Evolutionary conservation across 2,888 invertebrate species (phyloP).

Genomic region (Melanostoma mellinum): DNA sequence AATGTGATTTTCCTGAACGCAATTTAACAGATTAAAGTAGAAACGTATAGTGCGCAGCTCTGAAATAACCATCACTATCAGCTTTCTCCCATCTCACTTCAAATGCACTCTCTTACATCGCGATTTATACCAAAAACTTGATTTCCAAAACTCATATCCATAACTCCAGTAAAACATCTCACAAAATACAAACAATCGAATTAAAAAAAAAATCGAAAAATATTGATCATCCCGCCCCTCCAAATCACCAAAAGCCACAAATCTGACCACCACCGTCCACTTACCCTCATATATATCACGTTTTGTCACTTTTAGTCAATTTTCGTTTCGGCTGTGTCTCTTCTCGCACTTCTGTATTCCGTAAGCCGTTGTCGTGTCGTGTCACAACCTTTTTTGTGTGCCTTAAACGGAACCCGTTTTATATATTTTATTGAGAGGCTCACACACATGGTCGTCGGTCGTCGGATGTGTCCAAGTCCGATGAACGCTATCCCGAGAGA

Average conservation of each 20-base stretch:
- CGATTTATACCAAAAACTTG: no score
- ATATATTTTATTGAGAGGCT: constrained; percentile 38
- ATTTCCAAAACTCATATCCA: neutral
- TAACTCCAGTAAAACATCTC: neutral
- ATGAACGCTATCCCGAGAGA: neutral
- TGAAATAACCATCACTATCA: no score
- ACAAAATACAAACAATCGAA: neutral
- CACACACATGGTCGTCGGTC: constrained; percentile 46
- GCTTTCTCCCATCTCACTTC: no score
- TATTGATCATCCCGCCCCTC: constrained; percentile 52
- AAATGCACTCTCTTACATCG: no score
- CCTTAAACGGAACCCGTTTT: constrained; percentile 54
- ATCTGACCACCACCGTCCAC: constrained; percentile 53
- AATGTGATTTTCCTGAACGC: no score
- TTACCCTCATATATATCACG: constrained; percentile 67
- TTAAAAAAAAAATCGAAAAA: constrained; percentile 44
- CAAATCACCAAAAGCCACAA: constrained; percentile 30
- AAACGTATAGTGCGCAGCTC: no score
- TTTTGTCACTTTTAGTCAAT: constrained; percentile 71
- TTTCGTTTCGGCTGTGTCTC: constrained; percentile 69
- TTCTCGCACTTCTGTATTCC: constrained; percentile 73
- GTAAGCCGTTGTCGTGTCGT: constrained; percentile 56
- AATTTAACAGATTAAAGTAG: no score
- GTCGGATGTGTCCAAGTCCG: constrained; percentile 46
- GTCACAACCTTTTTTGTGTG: constrained; percentile 21